Percentiles rank a stretch among this genome's conserved stretches.
phyloP scores from a whole-genome alignment of 1,140 invertebrate genomes.

The Drosophila jambulina region DNA sequence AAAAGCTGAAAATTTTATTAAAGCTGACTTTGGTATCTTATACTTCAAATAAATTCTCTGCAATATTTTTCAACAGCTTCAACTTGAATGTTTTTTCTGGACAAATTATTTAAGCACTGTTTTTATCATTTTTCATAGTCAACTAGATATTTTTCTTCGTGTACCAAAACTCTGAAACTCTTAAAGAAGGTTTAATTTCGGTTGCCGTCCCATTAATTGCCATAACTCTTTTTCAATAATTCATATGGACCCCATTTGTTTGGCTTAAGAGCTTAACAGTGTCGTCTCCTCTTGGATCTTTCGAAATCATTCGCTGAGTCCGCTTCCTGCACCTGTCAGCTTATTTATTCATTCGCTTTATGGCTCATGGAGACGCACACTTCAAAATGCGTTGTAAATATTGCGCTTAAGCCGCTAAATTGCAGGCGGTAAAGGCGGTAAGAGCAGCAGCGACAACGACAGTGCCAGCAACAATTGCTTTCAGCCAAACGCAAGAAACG shows the following conservation, averaged over 20 bases:
- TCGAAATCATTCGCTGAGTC: slow-evolving; percentile 26
- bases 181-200: slow-evolving; percentile 7
- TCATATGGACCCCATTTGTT: slow-evolving; percentile 48
- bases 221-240: slow-evolving; percentile 52
- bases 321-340: slow-evolving; percentile 56
- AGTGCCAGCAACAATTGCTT: slow-evolving; percentile 65
- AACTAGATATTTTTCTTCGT: background rate
- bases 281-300: slow-evolving; percentile 44
- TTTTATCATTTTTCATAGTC: background rate
- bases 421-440: slow-evolving; percentile 60
- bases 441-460: slow-evolving; percentile 12
- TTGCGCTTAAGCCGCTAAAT: slow-evolving; percentile 78
- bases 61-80: no score
- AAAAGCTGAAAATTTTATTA: no score
- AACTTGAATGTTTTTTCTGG: no score
- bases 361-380: slow-evolving; percentile 58
- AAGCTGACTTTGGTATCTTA: no score
- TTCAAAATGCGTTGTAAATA: slow-evolving; percentile 77
- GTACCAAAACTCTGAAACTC: background rate
- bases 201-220: slow-evolving; percentile 25
- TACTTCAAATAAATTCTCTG: no score
- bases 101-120: background rate
- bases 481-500: slow-evolving; percentile 56
- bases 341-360: slow-evolving; percentile 67
- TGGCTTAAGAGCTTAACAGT: slow-evolving; percentile 49